Evolutionary conservation across 2,888 invertebrate species (phyloP).

Genomic region (Ochropleura plecta): DNA sequence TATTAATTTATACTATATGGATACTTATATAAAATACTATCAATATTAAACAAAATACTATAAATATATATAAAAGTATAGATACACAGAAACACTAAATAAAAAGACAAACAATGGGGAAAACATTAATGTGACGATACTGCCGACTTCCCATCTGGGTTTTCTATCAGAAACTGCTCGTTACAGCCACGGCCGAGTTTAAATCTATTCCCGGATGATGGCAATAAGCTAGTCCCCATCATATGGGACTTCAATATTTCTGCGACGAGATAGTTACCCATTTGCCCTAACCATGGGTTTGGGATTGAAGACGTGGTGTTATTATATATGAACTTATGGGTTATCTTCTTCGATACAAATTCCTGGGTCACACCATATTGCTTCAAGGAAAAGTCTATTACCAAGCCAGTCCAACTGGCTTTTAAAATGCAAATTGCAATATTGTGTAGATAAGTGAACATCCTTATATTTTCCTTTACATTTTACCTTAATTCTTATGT

Average conservation of each 20-base stretch:
- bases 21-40: too few species aligned
- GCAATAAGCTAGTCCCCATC: neutral
- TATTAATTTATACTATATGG: too few species aligned
- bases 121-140: too few species aligned
- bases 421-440: constrained; percentile 29
- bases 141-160: neutral
- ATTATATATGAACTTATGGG: too few species aligned
- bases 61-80: too few species aligned
- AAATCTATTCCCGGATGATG: neutral
- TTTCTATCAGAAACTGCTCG: neutral
- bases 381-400: constrained; percentile 27
- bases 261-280: neutral
- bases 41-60: too few species aligned
- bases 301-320: neutral
- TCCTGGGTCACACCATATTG: neutral
- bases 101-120: too few species aligned
- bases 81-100: too few species aligned
- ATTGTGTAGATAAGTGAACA: constrained; percentile 16
- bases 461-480: constrained; percentile 26
- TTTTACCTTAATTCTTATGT: constrained; percentile 24
- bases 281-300: neutral
- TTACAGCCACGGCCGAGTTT: neutral
- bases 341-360: neutral
- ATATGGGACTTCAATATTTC: neutral
- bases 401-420: constrained; percentile 4